These are phyloP conservation scores for Lasioglossum villosulum DNA, from an alignment of 2,888 invertebrate genomes.

Conservation along the genomic window DNA sequence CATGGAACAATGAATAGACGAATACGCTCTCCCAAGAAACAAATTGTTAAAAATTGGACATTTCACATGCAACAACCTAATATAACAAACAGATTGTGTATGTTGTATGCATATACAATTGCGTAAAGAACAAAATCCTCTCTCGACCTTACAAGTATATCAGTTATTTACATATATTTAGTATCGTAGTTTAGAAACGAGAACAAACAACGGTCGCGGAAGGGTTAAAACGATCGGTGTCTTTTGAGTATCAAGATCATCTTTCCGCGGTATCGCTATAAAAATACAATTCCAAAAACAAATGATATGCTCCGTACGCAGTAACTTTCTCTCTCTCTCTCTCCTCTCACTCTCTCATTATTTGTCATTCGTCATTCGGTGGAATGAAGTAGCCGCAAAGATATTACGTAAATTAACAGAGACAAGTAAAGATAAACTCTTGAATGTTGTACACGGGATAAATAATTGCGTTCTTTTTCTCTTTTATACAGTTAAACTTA, in stretches of 20 bases:
- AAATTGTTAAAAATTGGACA: neutral
- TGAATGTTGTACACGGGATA: neutral
- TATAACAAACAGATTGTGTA: neutral
- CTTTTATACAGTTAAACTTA: constrained; percentile 10
- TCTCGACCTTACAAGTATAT: neutral
- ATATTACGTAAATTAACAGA: neutral
- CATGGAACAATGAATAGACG: neutral
- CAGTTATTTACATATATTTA: neutral
- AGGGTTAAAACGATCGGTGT: constrained; percentile 20
- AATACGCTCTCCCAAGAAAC: neutral
- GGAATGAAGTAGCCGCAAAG: constrained; percentile 8
- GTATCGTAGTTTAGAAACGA: neutral
- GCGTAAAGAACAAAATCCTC: neutral
- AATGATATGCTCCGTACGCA: neutral
- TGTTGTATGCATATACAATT: neutral
- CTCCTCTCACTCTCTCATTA: neutral
- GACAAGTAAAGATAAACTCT: neutral
- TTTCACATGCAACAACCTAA: neutral
- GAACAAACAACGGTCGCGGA: neutral
- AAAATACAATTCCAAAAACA: neutral
- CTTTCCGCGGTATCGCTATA: neutral
- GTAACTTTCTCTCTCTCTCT: neutral
- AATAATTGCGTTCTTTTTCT: neutral
- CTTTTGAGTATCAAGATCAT: constrained; percentile 28
- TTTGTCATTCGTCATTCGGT: neutral